These are phyloP conservation scores for Meteorus colon DNA, from an alignment of 2,888 invertebrate species.

Conservation along the genomic window DNA sequence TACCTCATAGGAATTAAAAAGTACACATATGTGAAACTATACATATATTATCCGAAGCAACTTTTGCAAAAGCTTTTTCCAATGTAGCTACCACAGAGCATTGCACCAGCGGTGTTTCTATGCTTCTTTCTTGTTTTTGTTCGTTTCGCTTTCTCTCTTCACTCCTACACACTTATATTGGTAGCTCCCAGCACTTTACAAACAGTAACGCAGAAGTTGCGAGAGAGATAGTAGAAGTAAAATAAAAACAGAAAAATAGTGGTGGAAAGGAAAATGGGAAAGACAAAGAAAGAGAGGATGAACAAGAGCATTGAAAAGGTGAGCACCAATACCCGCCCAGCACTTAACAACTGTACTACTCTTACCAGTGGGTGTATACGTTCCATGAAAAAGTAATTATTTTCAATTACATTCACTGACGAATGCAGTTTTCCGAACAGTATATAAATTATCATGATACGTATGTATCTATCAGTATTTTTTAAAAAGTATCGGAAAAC, in stretches of 20 bases:
- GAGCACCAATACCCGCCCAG: slow-evolving; percentile 50
- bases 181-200: slow-evolving; percentile 39
- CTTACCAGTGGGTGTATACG: slow-evolving; percentile 51
- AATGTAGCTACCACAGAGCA: slow-evolving; percentile 7
- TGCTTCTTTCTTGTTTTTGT: slow-evolving; percentile 1
- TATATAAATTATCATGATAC: neutral
- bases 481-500: neutral
- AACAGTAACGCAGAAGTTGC: slow-evolving; percentile 36
- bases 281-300: slow-evolving; percentile 1
- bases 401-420: slow-evolving; percentile 44
- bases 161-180: slow-evolving; percentile 23
- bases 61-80: slow-evolving; percentile 29
- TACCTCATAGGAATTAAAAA: neutral
- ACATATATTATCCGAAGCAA: slow-evolving; percentile 7
- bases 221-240: neutral
- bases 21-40: neutral
- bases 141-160: slow-evolving; percentile 21
- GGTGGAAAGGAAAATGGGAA: neutral
- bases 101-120: slow-evolving; percentile 21
- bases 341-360: slow-evolving; percentile 50
- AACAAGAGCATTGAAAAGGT: slow-evolving; percentile 33
- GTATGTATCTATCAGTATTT: neutral
- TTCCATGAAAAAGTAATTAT: slow-evolving; percentile 52
- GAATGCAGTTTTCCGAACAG: neutral
- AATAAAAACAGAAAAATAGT: neutral